Conservation (phyloP, 2,797 vertebrate genomes). For the Sebastes oblongus region DNA sequence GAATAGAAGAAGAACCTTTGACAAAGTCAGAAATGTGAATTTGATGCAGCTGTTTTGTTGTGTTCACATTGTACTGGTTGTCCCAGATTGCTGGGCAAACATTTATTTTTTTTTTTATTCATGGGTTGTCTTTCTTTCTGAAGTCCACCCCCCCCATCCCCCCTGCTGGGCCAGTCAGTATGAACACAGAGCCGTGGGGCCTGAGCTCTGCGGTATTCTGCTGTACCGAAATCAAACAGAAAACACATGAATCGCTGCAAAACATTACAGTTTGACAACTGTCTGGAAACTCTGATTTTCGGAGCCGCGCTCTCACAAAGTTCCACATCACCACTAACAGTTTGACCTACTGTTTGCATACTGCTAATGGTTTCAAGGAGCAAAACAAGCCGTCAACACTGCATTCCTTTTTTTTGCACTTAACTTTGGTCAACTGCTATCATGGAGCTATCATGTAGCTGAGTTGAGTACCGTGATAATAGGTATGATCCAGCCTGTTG, state of each 20-base stretch:
- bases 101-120: conserved; percentile 24
- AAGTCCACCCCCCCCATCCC: background rate
- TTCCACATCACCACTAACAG: conserved; percentile 13
- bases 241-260: conserved; percentile 50
- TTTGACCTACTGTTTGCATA: conserved; percentile 21
- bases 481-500: background rate
- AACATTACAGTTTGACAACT: conserved; percentile 41
- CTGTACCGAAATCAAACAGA: conserved; percentile 38
- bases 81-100: conserved; percentile 36
- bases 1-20: conserved; percentile 30
- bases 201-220: conserved; percentile 42
- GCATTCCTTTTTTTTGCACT: background rate
- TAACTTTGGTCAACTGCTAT: background rate
- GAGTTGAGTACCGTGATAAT: background rate
- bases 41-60: conserved; percentile 47
- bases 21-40: conserved; percentile 32
- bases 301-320: no score
- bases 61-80: conserved; percentile 26
- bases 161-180: conserved; percentile 41
- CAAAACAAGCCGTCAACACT: conserved; percentile 6
- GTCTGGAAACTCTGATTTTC: conserved; percentile 34
- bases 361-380: conserved; percentile 18
- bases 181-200: conserved; percentile 43
- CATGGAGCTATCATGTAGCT: background rate
- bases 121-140: conserved; percentile 38